Base-by-base conservation (phyloP, 2,888 invertebrate genomes). In the Melolontha melolontha region DNA sequence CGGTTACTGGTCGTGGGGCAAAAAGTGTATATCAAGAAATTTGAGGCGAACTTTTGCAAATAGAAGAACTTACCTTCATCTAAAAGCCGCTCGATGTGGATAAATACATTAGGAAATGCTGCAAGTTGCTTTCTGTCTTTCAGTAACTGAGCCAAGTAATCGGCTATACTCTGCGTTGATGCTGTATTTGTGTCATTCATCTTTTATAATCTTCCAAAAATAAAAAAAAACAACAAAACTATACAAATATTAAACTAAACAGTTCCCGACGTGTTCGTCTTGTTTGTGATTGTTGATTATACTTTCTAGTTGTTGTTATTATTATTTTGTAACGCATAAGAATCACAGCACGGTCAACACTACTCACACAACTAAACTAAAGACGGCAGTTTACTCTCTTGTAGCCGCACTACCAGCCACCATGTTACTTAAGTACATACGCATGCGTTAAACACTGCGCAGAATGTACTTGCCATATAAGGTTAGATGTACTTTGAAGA, bases 71-170 rank as follows among this genome's bases (percentile, higher is more conserved):
- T 91, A 99, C 98, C 98, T 93, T 99, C 98, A 85, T 99, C 99
- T 84, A 99, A 90, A 81, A 99, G 92, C 85, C 98, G 92, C 87
- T 99, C 98, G 85, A 98, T 92, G 89, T 99, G 98, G 87, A 96
- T 92, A 89, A 99, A 99, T 86, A 98, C 96, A 90, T 97, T 98
- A 79, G 98, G 98, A 88, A 99, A 97, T 84, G 98, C 98, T 83
- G 97, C 96, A 85, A 99, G 91, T 89, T 98, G 98, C 89, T 98
- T 98, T 89, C 98, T 96, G 91, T 99, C 99, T 91, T 99, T 99
- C 85, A 99, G 91, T 88, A 99, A 91, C 89, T 99, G 98, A 85
- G 98, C 97, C 90, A 99, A 91, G 89, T 99, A 99, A 89, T 99
- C 98, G 87, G 98, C 97, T 89, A 96, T 95, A 88, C 95, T 96